A percentile compares a stretch with the other conserved stretches of the same genome.
Conservation (phyloP, 2,888 invertebrate genomes). For the Chymomyza fuscimana region DNA sequence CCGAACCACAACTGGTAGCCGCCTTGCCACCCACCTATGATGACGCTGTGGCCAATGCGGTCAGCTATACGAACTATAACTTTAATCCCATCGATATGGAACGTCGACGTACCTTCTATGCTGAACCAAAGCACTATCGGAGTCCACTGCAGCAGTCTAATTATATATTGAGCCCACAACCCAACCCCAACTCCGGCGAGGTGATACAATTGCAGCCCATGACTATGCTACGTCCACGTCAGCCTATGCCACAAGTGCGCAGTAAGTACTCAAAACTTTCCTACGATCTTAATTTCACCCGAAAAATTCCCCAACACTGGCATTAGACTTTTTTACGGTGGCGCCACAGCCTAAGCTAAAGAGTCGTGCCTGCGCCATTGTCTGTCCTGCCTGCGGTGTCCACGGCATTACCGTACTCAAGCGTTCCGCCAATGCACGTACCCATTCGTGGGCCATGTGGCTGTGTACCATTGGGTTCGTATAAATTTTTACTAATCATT, state of each 20-base stretch:
- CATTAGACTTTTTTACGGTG: constrained; percentile 37
- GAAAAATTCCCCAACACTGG: too few relatives aligned
- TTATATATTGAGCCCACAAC: background rate
- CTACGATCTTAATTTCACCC: background rate
- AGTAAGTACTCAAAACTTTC: constrained; percentile 27
- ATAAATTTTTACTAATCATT: background rate
- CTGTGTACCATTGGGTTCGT: constrained; percentile 48
- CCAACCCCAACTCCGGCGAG: background rate
- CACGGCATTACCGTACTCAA: constrained; percentile 32
- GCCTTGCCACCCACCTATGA: constrained; percentile 44
- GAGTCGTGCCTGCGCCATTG: constrained; percentile 17
- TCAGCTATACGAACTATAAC: background rate
- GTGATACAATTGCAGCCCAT: background rate
- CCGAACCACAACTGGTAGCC: constrained; percentile 1
- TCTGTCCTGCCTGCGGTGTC: constrained; percentile 50
- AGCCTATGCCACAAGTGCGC: constrained; percentile 24
- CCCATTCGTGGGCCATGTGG: constrained; percentile 44
- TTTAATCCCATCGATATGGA: background rate
- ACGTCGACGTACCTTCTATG: constrained; percentile 23
- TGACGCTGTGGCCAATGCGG: constrained; percentile 30
- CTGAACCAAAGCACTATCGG: constrained; percentile 27
- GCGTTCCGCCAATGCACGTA: constrained; percentile 19
- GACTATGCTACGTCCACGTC: constrained; percentile 4
- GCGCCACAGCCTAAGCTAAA: constrained; percentile 31
- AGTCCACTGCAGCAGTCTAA: too few relatives aligned